phyloP scores from a whole-genome alignment of 2,797 vertebrate species.

The Loriculus beryllinus region DNA sequence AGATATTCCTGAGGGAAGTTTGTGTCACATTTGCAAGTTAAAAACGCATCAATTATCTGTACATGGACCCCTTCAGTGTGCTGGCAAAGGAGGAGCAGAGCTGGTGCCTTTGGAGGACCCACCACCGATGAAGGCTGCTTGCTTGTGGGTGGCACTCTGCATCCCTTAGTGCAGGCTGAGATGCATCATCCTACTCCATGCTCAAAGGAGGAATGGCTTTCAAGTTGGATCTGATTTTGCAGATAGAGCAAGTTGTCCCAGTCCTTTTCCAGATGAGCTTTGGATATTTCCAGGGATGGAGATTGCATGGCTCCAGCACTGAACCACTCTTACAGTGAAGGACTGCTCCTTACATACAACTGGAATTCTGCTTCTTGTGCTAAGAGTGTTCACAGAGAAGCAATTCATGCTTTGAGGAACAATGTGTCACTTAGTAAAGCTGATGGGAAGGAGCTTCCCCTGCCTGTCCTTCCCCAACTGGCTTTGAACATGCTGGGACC shows the following conservation, averaged over 20 bases:
- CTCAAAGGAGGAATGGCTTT: background rate
- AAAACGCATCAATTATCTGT: conserved; percentile 48
- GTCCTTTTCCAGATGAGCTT: background rate
- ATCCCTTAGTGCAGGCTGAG: background rate
- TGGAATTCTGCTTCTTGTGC: background rate
- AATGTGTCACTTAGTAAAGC: background rate
- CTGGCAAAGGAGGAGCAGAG: background rate
- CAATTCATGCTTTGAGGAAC: background rate
- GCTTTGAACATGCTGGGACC: background rate
- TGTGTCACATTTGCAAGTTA: conserved; percentile 52
- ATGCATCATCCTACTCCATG: background rate
- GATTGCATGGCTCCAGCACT: background rate
- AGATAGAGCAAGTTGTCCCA: background rate
- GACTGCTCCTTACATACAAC: accelerated
- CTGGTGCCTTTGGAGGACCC: background rate
- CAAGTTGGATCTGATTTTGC: background rate
- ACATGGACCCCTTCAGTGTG: background rate
- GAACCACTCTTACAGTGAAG: background rate
- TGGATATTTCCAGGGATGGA: background rate
- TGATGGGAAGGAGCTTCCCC: background rate
- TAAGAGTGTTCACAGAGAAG: background rate
- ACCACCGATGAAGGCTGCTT: background rate
- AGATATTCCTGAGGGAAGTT: conserved; percentile 66
- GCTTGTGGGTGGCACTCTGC: background rate
- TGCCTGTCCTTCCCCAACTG: no score